Conservation (phyloP, 1,140 invertebrate species). For the Penaeus vannamei region DNA sequence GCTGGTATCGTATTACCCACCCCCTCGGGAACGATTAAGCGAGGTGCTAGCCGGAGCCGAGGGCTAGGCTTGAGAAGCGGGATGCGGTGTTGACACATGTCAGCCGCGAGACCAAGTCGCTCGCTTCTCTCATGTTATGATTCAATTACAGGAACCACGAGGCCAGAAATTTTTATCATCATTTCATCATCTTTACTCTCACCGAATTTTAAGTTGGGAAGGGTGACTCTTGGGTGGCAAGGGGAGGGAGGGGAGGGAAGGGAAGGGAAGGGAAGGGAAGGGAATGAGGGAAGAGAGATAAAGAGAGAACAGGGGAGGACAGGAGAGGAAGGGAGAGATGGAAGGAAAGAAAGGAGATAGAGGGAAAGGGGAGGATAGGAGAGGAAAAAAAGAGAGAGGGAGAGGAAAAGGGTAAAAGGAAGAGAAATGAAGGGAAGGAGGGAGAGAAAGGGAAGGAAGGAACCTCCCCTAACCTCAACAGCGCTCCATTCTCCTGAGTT, state of each 20-base stretch:
- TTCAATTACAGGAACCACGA: constrained; percentile 55
- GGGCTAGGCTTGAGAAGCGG: background rate
- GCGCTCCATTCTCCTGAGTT: no score
- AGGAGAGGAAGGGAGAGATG: background rate
- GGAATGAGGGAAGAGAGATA: background rate
- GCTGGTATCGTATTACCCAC: no score
- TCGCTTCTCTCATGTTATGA: constrained; percentile 59
- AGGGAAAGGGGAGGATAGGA: background rate
- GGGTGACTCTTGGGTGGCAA: background rate
- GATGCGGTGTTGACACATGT: constrained; percentile 58
- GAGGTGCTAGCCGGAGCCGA: constrained; percentile 31
- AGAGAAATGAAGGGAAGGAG: no score
- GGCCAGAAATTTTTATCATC: constrained; percentile 52
- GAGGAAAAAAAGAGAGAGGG: background rate
- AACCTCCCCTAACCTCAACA: no score
- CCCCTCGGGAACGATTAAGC: background rate
- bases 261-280: background rate
- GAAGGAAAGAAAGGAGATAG: background rate
- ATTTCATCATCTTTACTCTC: constrained; percentile 65
- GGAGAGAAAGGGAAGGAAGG: no score
- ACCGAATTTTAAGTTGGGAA: constrained; percentile 55
- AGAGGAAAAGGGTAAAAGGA: background rate
- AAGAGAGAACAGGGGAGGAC: background rate
- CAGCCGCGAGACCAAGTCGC: constrained; percentile 17
- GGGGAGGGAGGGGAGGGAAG: background rate